Percentiles rank a stretch among this genome's conserved stretches.
phyloP scores from a whole-genome alignment of 1,140 invertebrate species.

The Chrysomallon squamiferum region DNA sequence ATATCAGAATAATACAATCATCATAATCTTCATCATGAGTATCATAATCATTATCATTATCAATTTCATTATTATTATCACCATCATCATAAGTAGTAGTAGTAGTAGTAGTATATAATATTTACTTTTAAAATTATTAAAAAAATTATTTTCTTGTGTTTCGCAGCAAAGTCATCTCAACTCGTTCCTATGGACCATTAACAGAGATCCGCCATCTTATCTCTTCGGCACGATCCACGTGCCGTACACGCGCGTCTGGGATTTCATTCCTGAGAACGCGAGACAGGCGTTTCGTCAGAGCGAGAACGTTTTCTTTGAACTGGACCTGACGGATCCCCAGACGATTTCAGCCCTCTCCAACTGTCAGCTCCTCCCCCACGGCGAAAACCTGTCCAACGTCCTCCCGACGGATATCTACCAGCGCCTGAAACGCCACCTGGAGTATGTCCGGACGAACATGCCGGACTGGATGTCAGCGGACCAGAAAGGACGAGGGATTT shows the following conservation, averaged over 20 bases:
- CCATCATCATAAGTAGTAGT: no score
- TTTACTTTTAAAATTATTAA: no score
- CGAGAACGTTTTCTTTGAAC: constrained; percentile 68
- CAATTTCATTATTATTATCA: no score
- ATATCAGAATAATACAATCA: no score
- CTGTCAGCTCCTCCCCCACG: constrained; percentile 67
- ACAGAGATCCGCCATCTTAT: constrained; percentile 66
- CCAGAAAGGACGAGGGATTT: constrained; percentile 65
- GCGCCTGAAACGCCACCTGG: constrained; percentile 66
- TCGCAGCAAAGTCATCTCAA: constrained; percentile 49
- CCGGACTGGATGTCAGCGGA: constrained; percentile 66
- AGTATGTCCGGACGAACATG: constrained; percentile 64
- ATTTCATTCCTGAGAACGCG: constrained; percentile 66
- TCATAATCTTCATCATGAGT: no score
- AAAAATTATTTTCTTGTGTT: no score
- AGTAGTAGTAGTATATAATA: no score
- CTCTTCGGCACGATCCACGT: constrained; percentile 72
- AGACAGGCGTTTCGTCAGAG: constrained; percentile 66
- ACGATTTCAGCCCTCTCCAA: constrained; percentile 65
- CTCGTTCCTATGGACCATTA: constrained; percentile 64
- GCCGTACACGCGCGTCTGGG: constrained; percentile 69
- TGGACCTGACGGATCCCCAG: constrained; percentile 67
- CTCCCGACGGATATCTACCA: constrained; percentile 65
- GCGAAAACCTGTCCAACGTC: constrained; percentile 63
- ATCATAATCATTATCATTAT: no score